Conservation (phyloP, 2,888 invertebrate genomes). For the Melinaea marsaeus region DNA sequence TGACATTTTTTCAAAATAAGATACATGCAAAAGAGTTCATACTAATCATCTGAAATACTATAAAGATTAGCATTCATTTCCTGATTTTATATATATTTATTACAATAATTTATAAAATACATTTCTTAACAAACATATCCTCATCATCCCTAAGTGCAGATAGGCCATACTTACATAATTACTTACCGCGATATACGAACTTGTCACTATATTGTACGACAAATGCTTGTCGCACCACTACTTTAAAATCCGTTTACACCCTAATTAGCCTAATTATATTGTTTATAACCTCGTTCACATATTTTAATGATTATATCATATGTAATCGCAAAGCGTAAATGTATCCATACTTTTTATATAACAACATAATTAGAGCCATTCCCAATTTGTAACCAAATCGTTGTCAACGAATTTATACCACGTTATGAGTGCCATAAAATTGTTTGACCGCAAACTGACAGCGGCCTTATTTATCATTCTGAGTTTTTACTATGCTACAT, state of each 20-base stretch:
- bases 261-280: background rate
- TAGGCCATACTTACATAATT: no score
- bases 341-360: background rate
- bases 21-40: no score
- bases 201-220: no score
- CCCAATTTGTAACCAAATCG: slow-evolving; percentile 1
- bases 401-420: slow-evolving; percentile 21
- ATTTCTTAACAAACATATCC: no score
- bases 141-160: no score
- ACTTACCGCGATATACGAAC: no score
- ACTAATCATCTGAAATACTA: no score
- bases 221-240: background rate
- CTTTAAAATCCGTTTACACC: background rate
- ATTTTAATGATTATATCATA: no score
- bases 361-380: slow-evolving; percentile 2
- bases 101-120: no score
- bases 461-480: slow-evolving; percentile 27
- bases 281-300: background rate
- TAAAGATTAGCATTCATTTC: no score
- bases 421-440: slow-evolving; percentile 28
- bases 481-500: slow-evolving; percentile 20
- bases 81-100: no score
- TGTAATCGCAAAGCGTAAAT: background rate
- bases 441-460: slow-evolving; percentile 28
- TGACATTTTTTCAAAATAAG: no score